Percentiles rank a stretch among this genome's conserved stretches.
Evolutionary conservation across 2,113 vertebrate species (phyloP).

Genomic region (Cebidichthys violaceus): DNA sequence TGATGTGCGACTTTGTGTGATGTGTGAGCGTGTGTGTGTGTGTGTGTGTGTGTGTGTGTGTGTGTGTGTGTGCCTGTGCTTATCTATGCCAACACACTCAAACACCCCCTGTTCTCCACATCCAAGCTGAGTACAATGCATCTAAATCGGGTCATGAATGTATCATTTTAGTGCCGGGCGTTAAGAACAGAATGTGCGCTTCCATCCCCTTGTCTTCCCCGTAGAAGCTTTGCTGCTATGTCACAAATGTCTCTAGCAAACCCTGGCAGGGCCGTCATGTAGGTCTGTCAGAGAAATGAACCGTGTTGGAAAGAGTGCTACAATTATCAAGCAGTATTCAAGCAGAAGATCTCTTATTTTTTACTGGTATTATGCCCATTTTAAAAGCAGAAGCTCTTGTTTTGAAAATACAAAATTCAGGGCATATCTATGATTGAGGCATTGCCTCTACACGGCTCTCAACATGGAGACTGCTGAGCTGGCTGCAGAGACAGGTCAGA

Average conservation of each 20-base stretch:
- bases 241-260: conserved; percentile 56
- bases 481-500: not conserved
- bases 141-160: conserved; percentile 66
- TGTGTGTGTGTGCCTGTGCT: conserved; percentile 6
- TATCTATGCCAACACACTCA: conserved; percentile 26
- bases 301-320: not conserved
- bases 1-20: not conserved
- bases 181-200: conserved; percentile 57
- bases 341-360: not conserved
- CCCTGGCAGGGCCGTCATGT: conserved; percentile 5
- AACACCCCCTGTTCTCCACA: conserved; percentile 45
- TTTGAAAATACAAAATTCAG: not conserved
- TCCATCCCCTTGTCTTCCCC: conserved; percentile 48
- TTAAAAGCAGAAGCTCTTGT: not conserved
- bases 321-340: not conserved
- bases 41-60: not conserved
- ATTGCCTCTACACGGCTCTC: not conserved
- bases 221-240: conserved; percentile 41
- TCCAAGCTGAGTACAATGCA: conserved; percentile 42
- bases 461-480: not conserved
- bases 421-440: not conserved
- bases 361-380: not conserved
- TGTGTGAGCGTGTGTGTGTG: not conserved
- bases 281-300: not conserved
- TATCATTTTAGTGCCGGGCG: conserved; percentile 48